Percentiles rank a stretch among this genome's conserved stretches.
phyloP scores from a whole-genome alignment of 2,888 invertebrate genomes.

The Quadriops clusia region DNA sequence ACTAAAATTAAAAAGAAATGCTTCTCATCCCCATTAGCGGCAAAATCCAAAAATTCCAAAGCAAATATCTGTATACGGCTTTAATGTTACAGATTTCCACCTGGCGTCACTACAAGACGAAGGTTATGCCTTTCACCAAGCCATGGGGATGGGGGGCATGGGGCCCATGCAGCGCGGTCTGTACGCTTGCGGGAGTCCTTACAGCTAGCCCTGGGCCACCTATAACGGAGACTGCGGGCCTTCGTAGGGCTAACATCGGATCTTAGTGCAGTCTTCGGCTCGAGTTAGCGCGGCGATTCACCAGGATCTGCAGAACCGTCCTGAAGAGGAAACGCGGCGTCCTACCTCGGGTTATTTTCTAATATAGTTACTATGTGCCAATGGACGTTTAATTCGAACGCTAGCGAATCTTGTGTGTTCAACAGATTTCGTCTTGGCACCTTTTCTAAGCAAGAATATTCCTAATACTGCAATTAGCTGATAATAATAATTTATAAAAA shows the following conservation, averaged over 20 bases:
- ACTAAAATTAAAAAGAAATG: too few species aligned
- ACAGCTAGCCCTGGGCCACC: constrained; percentile 43
- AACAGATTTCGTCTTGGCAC: constrained; percentile 12
- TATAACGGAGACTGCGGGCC: constrained; percentile 41
- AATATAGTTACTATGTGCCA: constrained; percentile 21
- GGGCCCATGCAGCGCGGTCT: constrained; percentile 41
- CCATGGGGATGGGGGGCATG: constrained; percentile 42
- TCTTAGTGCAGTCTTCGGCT: constrained; percentile 35
- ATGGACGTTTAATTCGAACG: constrained; percentile 23
- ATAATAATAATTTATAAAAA: too few species aligned
- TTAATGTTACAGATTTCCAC: constrained; percentile 39
- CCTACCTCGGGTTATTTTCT: constrained; percentile 25
- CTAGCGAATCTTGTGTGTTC: constrained; percentile 8
- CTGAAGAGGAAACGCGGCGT: constrained; percentile 17
- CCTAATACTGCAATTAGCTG: too few species aligned
- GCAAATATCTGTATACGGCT: constrained; percentile 11
- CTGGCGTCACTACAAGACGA: constrained; percentile 42
- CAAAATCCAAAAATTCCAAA: too few species aligned
- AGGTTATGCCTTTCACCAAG: constrained; percentile 42
- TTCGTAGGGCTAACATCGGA: constrained; percentile 33
- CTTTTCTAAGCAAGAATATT: constrained; percentile 6
- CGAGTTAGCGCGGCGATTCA: constrained; percentile 29
- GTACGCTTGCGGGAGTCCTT: constrained; percentile 40
- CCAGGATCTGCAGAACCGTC: constrained; percentile 6
- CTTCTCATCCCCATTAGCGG: constrained; percentile 13